Evolutionary conservation across 2,113 vertebrate species (phyloP).

Genomic region (Dascyllus trimaculatus): DNA sequence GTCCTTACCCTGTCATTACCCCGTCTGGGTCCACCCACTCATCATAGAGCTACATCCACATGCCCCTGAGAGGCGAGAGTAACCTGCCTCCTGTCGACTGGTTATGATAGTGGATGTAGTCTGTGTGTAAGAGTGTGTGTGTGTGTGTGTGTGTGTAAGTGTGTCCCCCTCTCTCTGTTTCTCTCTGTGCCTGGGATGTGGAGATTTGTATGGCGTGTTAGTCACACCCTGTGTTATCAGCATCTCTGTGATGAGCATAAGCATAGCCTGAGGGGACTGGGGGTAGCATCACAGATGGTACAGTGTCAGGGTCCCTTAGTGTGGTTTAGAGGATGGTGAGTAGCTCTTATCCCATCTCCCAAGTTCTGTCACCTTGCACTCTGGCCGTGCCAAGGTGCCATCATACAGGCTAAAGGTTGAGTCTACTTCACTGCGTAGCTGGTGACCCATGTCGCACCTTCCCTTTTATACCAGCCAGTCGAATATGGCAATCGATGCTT

Average conservation of each 20-base stretch:
- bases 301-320: constrained; percentile 75
- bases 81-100: constrained; percentile 62
- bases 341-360: constrained; percentile 61
- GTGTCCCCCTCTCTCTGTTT: constrained; percentile 60
- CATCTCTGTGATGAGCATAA: constrained; percentile 85
- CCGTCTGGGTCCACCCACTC: constrained; percentile 79
- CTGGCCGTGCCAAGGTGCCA: constrained; percentile 67
- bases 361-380: constrained; percentile 68
- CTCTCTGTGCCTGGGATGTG: constrained; percentile 80
- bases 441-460: constrained; percentile 77
- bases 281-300: constrained; percentile 82
- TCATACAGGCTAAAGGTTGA: constrained; percentile 68
- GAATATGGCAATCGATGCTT: constrained; percentile 87
- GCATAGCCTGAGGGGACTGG: constrained; percentile 78
- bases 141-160: constrained; percentile 45
- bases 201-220: constrained; percentile 84
- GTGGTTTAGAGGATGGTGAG: constrained; percentile 65
- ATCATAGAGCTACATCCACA: constrained; percentile 64
- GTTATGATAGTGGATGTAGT: constrained; percentile 63
- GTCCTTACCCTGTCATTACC: constrained; percentile 79
- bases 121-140: constrained; percentile 47
- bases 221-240: constrained; percentile 85
- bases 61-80: constrained; percentile 52
- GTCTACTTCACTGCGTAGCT: constrained; percentile 43
- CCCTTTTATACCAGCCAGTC: constrained; percentile 83